A percentile compares a stretch with the other conserved stretches of the same genome.
Evolutionary conservation across 2,888 invertebrate species (phyloP).

Genomic region (Cephus pulcher): DNA sequence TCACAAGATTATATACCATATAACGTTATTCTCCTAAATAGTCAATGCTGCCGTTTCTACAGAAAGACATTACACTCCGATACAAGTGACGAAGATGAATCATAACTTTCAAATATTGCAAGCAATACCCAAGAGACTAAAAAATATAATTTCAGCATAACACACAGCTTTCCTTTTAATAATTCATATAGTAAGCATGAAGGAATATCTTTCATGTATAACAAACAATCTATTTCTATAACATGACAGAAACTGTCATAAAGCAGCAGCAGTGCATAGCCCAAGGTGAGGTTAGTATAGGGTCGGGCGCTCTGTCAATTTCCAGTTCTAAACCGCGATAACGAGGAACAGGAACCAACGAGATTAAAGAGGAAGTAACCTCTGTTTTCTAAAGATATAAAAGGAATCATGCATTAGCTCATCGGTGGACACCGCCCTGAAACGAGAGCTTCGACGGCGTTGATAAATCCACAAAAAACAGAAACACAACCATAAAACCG

Average conservation of each 20-base stretch:
- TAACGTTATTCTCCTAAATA: background rate
- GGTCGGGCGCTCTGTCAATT: slow-evolving; percentile 11
- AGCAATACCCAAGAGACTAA: background rate
- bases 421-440: slow-evolving; percentile 52
- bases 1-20: background rate
- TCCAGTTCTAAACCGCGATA: background rate
- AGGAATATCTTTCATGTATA: background rate
- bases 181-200: background rate
- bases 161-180: background rate
- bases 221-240: background rate
- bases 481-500: slow-evolving; percentile 67
- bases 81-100: background rate
- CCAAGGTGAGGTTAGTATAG: slow-evolving; percentile 28
- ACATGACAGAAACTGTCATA: background rate
- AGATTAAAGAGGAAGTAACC: slow-evolving; percentile 1
- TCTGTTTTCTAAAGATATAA: background rate
- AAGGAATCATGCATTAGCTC: background rate
- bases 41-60: background rate
- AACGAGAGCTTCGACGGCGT: background rate
- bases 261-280: slow-evolving; percentile 1
- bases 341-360: background rate
- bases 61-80: background rate
- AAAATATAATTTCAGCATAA: background rate
- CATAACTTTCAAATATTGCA: background rate
- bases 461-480: slow-evolving; percentile 25